Base-by-base conservation (phyloP, 2,888 invertebrate genomes). In the Brenthis ino region DNA sequence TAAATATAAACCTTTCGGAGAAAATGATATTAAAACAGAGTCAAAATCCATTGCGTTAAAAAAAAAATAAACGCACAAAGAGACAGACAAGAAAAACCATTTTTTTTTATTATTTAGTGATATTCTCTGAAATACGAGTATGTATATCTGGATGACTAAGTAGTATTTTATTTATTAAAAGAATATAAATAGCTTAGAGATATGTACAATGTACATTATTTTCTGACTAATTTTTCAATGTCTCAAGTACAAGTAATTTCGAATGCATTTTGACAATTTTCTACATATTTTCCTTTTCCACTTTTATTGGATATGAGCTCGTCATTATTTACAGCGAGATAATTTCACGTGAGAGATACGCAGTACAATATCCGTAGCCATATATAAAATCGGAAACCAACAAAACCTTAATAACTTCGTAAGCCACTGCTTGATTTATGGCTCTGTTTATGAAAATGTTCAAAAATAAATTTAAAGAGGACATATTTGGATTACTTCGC, bases 401-500 rank as follows among this genome's bases (percentile, higher is more conserved):
- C 65, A 65, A 28, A 65, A 57, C 65, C 68, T 65, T 71, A 65
- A 57, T 63, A 68, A 71, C 57, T 71, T 63, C 53, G 63, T 65
- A 65, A 65, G 71, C 65, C 61, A 50, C 65, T 57, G 14, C 48
- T 57, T 68, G 71, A 71, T 71, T 71, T 68, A 71, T 65, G 65
- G 58, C 54, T 53, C 68, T 71, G 71, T 71, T 71, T 71, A 71
- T 71, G 68, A 68, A 65, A 68, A 61, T 65, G 47, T 64, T 64
- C 65, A 64, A 60, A 65, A 64, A 68, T 68, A 65, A 54, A 64
- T 68, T 60, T 37, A 48, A 50, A 50, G 37, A 50, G 48, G 48
- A 50, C 28, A 60, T 24, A 28, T 60, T 50, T 28, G 50, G 60
- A 28, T 60, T 60, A 60, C 50, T 50, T 60, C 58, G 58, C 24